phyloP scores from a whole-genome alignment of 2,113 vertebrate genomes.

The Sigmodon hispidus region DNA sequence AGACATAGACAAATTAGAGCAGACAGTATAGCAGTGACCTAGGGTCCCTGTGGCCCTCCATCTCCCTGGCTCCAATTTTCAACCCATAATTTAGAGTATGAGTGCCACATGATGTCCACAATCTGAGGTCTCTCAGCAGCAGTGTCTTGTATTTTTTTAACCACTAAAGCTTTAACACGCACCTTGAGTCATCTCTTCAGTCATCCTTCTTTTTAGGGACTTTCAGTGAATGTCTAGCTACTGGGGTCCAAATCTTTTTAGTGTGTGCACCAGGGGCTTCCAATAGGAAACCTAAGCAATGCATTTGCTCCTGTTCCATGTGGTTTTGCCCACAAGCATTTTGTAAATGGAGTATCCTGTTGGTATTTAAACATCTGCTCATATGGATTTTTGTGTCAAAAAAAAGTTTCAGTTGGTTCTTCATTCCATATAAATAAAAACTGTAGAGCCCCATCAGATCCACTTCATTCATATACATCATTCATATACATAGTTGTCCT shows the following conservation, averaged over 20 bases:
- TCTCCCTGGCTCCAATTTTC: neutral
- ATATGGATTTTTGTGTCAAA: neutral
- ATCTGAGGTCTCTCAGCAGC: neutral
- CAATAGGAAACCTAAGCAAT: neutral
- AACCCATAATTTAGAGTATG: neutral
- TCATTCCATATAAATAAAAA: neutral
- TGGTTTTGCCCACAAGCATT: neutral
- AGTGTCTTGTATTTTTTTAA: neutral
- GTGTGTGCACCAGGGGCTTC: fast-evolving
- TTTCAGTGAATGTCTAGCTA: neutral
- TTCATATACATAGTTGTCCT: neutral
- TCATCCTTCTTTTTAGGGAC: neutral
- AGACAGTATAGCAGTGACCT: neutral
- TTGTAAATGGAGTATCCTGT: neutral
- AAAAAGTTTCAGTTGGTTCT: neutral
- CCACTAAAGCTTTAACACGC: neutral
- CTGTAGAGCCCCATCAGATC: neutral
- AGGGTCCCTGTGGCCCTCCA: too few relatives aligned
- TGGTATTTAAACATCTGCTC: neutral
- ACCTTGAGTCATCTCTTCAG: neutral
- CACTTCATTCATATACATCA: neutral
- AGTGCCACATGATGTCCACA: too few relatives aligned
- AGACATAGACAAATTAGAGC: neutral
- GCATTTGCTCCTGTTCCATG: neutral
- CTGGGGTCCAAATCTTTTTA: neutral